Conservation (phyloP, 1,140 invertebrate species). For the Thaumetopoea pityocampa region DNA sequence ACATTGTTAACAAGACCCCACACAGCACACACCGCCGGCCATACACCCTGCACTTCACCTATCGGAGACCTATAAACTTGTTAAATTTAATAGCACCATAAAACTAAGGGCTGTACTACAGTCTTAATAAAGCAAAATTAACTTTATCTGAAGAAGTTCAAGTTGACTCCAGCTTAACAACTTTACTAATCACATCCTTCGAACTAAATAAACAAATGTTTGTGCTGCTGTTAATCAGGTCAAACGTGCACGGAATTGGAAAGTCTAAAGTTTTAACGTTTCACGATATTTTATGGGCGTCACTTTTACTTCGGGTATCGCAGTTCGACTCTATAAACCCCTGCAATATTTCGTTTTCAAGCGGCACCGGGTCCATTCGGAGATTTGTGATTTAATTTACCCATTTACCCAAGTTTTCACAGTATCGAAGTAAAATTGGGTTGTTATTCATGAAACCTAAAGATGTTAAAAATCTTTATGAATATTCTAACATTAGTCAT, state of each 20-base stretch:
- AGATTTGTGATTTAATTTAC: too few relatives aligned
- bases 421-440: too few relatives aligned
- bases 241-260: conserved; percentile 21
- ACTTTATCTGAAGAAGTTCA: neutral
- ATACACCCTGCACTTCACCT: conserved; percentile 2
- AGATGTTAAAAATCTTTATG: too few relatives aligned
- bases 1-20: neutral
- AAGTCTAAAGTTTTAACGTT: conserved; percentile 21
- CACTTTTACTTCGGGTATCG: conserved; percentile 17
- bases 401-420: too few relatives aligned
- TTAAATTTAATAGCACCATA: conserved; percentile 35
- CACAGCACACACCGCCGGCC: neutral
- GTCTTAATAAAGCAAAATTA: neutral
- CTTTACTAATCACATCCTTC: conserved; percentile 8
- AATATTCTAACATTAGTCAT: too few relatives aligned
- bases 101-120: conserved; percentile 14
- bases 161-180: conserved; percentile 1
- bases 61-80: conserved; percentile 23
- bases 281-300: conserved; percentile 16
- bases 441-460: too few relatives aligned
- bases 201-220: conserved; percentile 23
- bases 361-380: too few relatives aligned
- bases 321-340: neutral
- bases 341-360: too few relatives aligned
- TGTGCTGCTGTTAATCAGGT: conserved; percentile 22